Evolutionary conservation across 2,888 invertebrate species (phyloP).

Genomic region (Geophilus truncorum): DNA sequence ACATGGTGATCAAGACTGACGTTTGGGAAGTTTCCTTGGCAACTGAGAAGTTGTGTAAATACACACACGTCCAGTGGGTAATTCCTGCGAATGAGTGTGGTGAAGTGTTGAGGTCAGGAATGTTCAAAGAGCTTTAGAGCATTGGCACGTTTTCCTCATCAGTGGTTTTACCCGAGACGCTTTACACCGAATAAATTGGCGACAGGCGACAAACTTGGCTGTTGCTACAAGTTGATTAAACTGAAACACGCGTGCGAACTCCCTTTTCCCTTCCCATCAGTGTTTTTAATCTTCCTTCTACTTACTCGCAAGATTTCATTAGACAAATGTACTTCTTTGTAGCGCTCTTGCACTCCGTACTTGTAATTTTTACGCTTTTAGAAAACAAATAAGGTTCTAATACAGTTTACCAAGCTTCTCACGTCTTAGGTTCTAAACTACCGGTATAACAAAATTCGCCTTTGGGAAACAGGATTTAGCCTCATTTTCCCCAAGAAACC

Average conservation of each 20-base stretch:
- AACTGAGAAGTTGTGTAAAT: neutral
- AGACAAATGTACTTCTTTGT: neutral
- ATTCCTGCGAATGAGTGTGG: conserved; percentile 3
- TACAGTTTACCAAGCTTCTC: no score
- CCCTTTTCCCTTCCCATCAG: neutral
- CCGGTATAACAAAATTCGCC: no score
- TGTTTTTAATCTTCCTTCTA: neutral
- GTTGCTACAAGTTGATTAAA: conserved; percentile 9
- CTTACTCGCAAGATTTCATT: neutral
- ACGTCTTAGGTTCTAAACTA: no score
- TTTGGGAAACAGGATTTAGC: no score
- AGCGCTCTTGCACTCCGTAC: neutral
- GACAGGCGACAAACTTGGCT: neutral
- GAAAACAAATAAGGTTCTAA: neutral
- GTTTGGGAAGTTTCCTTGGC: neutral
- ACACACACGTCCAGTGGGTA: neutral
- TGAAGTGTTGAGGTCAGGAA: neutral
- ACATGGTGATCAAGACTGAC: neutral
- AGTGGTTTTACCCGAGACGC: neutral
- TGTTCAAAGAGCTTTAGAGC: neutral
- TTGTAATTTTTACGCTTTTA: neutral
- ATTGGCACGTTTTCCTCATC: conserved; percentile 20
- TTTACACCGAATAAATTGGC: neutral
- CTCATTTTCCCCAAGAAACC: no score
- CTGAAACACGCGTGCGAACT: neutral